phyloP scores from a whole-genome alignment of 2,888 invertebrate genomes.

The Teleogryllus oceanicus region DNA sequence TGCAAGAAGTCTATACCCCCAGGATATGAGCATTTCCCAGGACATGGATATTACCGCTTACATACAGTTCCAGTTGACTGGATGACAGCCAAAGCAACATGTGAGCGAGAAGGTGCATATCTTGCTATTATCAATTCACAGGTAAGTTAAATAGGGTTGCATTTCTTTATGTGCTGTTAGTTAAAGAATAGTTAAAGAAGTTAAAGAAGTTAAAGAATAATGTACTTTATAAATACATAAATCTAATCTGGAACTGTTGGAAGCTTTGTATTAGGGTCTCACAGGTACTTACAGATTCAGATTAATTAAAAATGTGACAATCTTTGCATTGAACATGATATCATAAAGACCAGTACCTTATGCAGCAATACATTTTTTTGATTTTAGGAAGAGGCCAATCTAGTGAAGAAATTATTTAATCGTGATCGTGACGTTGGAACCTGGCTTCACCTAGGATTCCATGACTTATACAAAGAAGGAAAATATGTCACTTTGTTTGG shows the following conservation, averaged over 20 bases:
- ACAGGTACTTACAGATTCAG: too few species aligned
- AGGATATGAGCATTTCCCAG: not conserved
- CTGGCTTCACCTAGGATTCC: not conserved
- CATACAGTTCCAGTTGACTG: not conserved
- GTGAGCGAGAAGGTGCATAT: slow-evolving; percentile 5
- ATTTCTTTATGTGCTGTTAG: too few species aligned
- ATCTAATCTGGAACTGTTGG: too few species aligned
- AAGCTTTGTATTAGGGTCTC: too few species aligned
- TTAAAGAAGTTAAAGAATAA: too few species aligned
- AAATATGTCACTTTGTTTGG: not conserved
- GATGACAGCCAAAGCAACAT: not conserved
- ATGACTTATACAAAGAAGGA: not conserved
- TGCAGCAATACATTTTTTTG: too few species aligned
- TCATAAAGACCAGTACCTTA: too few species aligned
- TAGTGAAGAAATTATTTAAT: not conserved
- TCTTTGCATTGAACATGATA: too few species aligned
- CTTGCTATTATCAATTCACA: not conserved
- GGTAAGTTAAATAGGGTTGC: not conserved
- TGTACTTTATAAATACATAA: too few species aligned
- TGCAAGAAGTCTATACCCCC: not conserved
- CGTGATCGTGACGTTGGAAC: not conserved
- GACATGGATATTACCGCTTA: not conserved
- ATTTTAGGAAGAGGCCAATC: not conserved
- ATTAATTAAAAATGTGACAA: too few species aligned
- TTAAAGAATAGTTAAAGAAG: too few species aligned